A percentile compares a stretch with the other conserved stretches of the same genome.
Evolutionary conservation across 2,113 vertebrate genomes (phyloP).

Genomic region (Microcebus griseorufus): DNA sequence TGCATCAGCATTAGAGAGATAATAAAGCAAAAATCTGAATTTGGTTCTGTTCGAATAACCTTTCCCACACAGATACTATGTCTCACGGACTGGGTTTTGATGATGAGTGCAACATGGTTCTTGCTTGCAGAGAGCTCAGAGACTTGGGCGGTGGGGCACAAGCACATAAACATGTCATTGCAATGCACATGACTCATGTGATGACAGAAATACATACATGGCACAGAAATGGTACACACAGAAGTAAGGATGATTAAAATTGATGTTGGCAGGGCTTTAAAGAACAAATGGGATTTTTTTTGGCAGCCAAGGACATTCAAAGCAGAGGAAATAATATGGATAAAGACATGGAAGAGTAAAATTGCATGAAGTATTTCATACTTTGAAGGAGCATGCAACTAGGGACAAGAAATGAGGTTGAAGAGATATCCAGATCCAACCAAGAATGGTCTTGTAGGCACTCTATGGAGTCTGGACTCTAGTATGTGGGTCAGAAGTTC

Average conservation of each 20-base stretch:
- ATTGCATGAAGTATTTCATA: not conserved
- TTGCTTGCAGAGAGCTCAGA: not conserved
- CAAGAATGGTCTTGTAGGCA: not conserved
- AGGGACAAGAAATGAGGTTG: not conserved
- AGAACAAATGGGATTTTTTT: not conserved
- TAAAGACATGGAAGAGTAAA: not conserved
- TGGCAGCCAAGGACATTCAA: not conserved
- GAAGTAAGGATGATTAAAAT: not conserved
- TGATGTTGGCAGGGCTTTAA: not conserved
- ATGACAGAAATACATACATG: not conserved
- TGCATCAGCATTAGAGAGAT: not conserved
- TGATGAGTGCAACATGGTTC: not conserved
- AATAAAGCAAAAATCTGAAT: not conserved
- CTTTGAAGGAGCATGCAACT: not conserved
- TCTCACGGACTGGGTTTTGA: not conserved
- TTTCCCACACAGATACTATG: not conserved
- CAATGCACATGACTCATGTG: not conserved
- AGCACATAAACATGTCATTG: not conserved
- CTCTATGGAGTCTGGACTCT: not conserved
- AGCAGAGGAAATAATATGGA: not conserved
- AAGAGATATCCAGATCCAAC: not conserved
- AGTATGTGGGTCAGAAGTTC: not conserved
- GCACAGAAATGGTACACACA: not conserved
- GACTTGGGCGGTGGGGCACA: not conserved
- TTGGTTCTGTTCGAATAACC: not conserved